Conservation (phyloP, 1,140 invertebrate genomes). For the Listronotus bonariensis region DNA sequence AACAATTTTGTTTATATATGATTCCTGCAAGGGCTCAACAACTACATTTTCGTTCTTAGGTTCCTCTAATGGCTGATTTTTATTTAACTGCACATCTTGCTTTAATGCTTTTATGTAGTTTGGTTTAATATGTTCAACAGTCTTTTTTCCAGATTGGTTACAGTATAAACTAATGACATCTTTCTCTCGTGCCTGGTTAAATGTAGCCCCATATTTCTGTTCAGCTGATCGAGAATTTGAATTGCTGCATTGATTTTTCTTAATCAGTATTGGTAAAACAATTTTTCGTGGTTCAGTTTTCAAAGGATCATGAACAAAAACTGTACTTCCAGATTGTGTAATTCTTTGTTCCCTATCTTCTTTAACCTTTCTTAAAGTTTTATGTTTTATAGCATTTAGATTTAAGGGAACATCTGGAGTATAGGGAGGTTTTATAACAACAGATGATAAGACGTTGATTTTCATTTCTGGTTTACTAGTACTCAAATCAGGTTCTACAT, state of each 20-base stretch:
- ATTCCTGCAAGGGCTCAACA: not conserved
- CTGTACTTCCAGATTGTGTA: no score
- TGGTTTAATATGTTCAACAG: not conserved
- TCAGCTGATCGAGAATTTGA: not conserved
- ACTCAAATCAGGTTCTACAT: not conserved
- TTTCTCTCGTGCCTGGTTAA: not conserved
- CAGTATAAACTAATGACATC: constrained; percentile 7
- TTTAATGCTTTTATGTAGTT: not conserved
- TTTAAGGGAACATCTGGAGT: not conserved
- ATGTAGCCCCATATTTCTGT: not conserved
- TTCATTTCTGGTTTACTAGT: not conserved
- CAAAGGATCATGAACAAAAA: constrained; percentile 3
- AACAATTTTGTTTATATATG: no score
- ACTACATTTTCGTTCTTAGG: not conserved
- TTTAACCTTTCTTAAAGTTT: constrained; percentile 1
- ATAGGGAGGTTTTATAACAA: constrained; percentile 15
- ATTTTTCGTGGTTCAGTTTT: not conserved
- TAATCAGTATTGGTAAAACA: constrained; percentile 4
- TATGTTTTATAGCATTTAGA: not conserved
- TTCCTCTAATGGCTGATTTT: not conserved
- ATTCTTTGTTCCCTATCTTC: not conserved
- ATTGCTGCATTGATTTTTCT: not conserved
- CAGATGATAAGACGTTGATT: constrained; percentile 16
- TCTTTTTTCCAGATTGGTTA: not conserved
- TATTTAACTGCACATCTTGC: not conserved